These are phyloP conservation scores for Pygocentrus nattereri DNA, from an alignment of 2,797 vertebrate genomes.

Conservation along the genomic window DNA sequence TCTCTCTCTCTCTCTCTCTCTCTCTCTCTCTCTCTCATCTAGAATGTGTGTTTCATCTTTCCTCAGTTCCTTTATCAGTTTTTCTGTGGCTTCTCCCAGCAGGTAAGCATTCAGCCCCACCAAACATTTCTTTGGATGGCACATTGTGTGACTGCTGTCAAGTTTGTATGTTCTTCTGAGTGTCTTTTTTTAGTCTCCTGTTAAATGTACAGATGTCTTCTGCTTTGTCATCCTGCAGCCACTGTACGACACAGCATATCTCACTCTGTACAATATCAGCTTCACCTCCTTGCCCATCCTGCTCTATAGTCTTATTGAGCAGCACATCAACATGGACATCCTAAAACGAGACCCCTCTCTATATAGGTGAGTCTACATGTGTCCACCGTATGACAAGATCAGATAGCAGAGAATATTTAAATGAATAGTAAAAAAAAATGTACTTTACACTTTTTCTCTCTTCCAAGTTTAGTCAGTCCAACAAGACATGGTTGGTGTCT, in stretches of 20 bases:
- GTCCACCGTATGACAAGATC: neutral
- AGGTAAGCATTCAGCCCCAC: constrained; percentile 78
- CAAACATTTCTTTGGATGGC: neutral
- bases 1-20: neutral
- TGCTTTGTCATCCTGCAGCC: constrained; percentile 77
- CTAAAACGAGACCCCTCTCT: constrained; percentile 92
- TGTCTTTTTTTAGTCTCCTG: neutral
- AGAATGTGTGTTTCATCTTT: constrained; percentile 99
- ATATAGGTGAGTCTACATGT: constrained; percentile 81
- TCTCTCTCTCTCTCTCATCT: constrained; percentile 58
- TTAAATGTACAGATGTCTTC: neutral
- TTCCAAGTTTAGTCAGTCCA: too few species aligned
- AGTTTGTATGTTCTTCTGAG: neutral
- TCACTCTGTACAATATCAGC: constrained; percentile 99
- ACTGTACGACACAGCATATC: constrained; percentile 94
- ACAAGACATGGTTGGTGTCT: too few species aligned
- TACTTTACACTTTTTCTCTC: too few species aligned
- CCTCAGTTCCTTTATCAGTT: constrained; percentile 99
- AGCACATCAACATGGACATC: constrained; percentile 91
- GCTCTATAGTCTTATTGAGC: constrained; percentile 94
- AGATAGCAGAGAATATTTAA: neutral
- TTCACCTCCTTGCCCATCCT: constrained; percentile 98
- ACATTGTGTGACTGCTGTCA: neutral
- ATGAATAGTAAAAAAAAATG: neutral
- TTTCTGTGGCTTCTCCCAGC: constrained; percentile 98